Evolutionary conservation across 2,113 vertebrate species (phyloP).

Genomic region (Capricornis sumatraensis): DNA sequence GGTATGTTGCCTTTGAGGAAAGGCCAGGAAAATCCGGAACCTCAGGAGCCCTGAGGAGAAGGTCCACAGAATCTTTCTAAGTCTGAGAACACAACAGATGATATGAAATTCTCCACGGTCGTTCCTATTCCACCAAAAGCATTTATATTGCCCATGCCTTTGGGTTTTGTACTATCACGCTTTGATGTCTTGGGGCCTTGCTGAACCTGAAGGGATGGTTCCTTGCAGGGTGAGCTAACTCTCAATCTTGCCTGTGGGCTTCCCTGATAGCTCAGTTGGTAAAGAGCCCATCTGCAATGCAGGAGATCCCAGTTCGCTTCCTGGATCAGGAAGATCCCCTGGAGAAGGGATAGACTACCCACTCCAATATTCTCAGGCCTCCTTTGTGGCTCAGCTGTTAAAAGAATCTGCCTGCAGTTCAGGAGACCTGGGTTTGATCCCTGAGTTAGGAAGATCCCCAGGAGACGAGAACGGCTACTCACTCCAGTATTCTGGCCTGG

Average conservation of each 20-base stretch:
- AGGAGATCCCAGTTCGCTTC: not conserved
- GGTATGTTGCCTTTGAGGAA: not conserved
- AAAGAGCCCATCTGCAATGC: not conserved
- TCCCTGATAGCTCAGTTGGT: not conserved
- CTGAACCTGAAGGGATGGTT: not conserved
- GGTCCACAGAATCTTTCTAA: not conserved
- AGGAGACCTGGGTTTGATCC: not conserved
- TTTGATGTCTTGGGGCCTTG: not conserved
- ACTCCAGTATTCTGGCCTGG: not conserved
- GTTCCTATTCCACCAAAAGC: not conserved
- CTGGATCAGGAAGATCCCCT: not conserved
- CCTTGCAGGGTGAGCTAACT: not conserved
- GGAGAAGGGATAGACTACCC: not conserved
- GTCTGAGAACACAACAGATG: not conserved
- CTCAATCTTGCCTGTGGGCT: not conserved
- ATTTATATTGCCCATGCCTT: not conserved
- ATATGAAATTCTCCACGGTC: not conserved
- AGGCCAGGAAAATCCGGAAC: not conserved
- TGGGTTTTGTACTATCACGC: not conserved
- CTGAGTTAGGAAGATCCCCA: not conserved
- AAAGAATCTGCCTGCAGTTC: not conserved
- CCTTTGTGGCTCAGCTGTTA: not conserved
- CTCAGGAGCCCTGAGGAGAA: too few species aligned
- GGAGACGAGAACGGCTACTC: rapidly evolving
- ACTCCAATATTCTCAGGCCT: not conserved